Evolutionary conservation across 2,113 vertebrate genomes (phyloP).

Genomic region (Ramphastos sulfuratus): DNA sequence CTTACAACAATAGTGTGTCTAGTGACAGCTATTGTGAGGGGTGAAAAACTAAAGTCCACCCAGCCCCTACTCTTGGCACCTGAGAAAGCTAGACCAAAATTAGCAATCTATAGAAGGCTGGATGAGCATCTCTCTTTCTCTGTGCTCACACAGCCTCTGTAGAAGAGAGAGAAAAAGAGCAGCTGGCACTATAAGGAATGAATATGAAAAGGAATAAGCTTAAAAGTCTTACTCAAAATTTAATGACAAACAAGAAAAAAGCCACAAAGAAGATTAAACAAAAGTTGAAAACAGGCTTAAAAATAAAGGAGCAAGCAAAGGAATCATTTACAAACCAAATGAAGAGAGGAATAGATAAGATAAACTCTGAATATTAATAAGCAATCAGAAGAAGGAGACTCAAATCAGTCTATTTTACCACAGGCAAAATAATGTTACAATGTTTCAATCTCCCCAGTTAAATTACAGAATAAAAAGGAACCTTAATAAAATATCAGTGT

Average conservation of each 20-base stretch:
- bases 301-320: constrained; percentile 45
- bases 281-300: constrained; percentile 55
- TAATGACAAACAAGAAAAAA: constrained; percentile 15
- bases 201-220: background rate
- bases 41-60: background rate
- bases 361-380: constrained; percentile 65
- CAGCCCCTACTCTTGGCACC: background rate
- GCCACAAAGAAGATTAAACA: constrained; percentile 43
- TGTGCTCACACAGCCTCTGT: background rate
- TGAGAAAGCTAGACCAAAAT: background rate
- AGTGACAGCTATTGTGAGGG: background rate
- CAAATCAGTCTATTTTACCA: constrained; percentile 53
- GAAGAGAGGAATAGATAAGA: constrained; percentile 54
- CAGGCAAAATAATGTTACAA: constrained; percentile 43
- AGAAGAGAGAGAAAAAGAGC: background rate
- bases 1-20: background rate
- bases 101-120: background rate
- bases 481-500: constrained; percentile 17
- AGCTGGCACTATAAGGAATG: background rate
- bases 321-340: constrained; percentile 70
- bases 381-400: background rate
- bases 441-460: constrained; percentile 27
- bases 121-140: background rate
- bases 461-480: constrained; percentile 44
- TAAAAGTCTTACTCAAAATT: constrained; percentile 6